Evolutionary conservation across 2,113 vertebrate genomes (phyloP).

Genomic region (Seriola dumerili): DNA sequence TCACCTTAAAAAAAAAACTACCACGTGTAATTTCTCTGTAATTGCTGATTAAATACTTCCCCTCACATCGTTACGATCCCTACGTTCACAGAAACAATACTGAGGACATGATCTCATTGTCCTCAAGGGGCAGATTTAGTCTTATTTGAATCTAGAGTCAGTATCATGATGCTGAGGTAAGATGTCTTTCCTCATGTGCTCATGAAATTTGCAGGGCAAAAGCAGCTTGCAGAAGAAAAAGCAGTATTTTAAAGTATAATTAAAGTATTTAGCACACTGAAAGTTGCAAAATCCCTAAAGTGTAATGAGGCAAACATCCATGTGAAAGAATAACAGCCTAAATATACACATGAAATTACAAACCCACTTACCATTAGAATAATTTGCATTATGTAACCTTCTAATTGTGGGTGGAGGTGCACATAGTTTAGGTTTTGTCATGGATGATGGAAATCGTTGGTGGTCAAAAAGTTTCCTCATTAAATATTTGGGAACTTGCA

Average conservation of each 20-base stretch:
- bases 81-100: neutral
- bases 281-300: slow-evolving; percentile 6
- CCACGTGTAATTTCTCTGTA: neutral
- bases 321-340: slow-evolving; percentile 15
- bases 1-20: neutral
- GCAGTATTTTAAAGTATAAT: neutral
- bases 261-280: neutral
- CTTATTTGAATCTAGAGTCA: neutral
- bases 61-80: neutral
- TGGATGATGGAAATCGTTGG: neutral
- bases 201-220: slow-evolving; percentile 1
- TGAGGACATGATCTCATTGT: neutral
- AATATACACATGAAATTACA: slow-evolving; percentile 1
- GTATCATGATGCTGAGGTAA: neutral
- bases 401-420: neutral
- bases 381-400: slow-evolving; percentile 24
- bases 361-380: slow-evolving; percentile 7
- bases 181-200: neutral
- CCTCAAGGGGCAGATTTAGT: neutral
- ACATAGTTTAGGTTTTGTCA: slow-evolving; percentile 12
- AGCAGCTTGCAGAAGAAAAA: slow-evolving; percentile 7
- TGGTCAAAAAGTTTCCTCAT: neutral
- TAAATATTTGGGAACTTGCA: neutral
- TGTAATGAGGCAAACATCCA: slow-evolving; percentile 47
- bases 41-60: neutral